Percentiles rank a stretch among this genome's conserved stretches.
Evolutionary conservation across 2,888 invertebrate species (phyloP).

Genomic region (Caenorhabditis uteleia): DNA sequence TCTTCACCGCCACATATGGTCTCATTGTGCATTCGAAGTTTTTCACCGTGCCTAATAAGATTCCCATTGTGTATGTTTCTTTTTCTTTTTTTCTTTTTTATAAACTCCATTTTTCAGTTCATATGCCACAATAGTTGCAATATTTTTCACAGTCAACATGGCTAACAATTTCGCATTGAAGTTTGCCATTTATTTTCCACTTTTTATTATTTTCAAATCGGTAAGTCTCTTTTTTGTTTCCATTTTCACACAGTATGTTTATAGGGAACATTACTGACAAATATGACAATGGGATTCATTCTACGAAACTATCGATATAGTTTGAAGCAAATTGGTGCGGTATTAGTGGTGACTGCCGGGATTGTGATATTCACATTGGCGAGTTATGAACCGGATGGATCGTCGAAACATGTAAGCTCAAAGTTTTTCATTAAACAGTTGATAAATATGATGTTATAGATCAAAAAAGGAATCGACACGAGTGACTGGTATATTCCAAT

Average conservation of each 20-base stretch:
- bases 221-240: slow-evolving; percentile 74
- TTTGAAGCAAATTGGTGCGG: slow-evolving; percentile 79
- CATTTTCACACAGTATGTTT: slow-evolving; percentile 17
- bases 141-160: slow-evolving; percentile 89
- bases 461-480: slow-evolving; percentile 23
- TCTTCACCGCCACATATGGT: slow-evolving; percentile 54
- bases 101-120: slow-evolving; percentile 32
- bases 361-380: slow-evolving; percentile 87
- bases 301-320: slow-evolving; percentile 80
- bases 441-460: slow-evolving; percentile 2
- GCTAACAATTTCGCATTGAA: slow-evolving; percentile 88
- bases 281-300: slow-evolving; percentile 91
- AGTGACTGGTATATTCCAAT: slow-evolving; percentile 25
- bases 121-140: slow-evolving; percentile 76
- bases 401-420: background rate
- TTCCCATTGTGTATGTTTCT: no score
- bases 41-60: slow-evolving; percentile 44
- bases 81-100: no score
- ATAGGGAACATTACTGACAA: slow-evolving; percentile 91
- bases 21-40: slow-evolving; percentile 49
- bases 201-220: slow-evolving; percentile 96
- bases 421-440: background rate
- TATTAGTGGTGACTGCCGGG: slow-evolving; percentile 89
- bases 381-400: slow-evolving; percentile 38
- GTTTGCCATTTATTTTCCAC: slow-evolving; percentile 94